Evolutionary conservation across 2,888 invertebrate genomes (phyloP).

Genomic region (Cryptus armator): DNA sequence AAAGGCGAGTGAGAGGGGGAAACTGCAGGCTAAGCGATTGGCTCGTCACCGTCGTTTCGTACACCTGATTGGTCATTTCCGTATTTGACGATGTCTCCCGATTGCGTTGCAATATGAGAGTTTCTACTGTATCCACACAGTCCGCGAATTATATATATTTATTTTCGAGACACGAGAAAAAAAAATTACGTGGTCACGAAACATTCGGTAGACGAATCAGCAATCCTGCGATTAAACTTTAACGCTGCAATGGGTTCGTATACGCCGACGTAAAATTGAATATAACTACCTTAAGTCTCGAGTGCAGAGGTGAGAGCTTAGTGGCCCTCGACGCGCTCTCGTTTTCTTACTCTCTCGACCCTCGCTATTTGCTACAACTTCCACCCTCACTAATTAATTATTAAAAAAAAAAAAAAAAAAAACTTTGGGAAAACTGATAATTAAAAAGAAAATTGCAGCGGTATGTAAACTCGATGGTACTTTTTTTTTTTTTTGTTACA

Average conservation of each 20-base stretch:
- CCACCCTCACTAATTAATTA: conserved; percentile 32
- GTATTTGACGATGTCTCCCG: too few relatives aligned
- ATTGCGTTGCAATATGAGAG: too few relatives aligned
- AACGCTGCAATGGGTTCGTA: not conserved
- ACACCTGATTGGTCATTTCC: too few relatives aligned
- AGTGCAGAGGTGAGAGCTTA: not conserved
- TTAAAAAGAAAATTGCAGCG: conserved; percentile 2
- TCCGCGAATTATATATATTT: too few relatives aligned
- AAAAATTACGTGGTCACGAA: not conserved
- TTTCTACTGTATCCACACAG: too few relatives aligned
- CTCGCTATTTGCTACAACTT: conserved; percentile 7
- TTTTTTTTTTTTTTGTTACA: not conserved
- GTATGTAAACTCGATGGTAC: not conserved
- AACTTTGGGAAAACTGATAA: conserved; percentile 20
- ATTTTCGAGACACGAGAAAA: too few relatives aligned
- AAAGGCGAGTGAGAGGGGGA: too few relatives aligned
- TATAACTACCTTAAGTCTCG: conserved; percentile 32
- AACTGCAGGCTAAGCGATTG: too few relatives aligned
- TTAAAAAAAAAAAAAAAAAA: conserved; percentile 29
- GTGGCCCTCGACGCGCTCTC: conserved; percentile 20
- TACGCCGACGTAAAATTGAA: conserved; percentile 5
- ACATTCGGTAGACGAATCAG: not conserved
- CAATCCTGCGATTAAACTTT: not conserved
- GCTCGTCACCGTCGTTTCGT: too few relatives aligned
- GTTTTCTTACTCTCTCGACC: conserved; percentile 2